phyloP scores from a whole-genome alignment of 2,113 vertebrate genomes.

The Pyxicephalus adspersus region DNA sequence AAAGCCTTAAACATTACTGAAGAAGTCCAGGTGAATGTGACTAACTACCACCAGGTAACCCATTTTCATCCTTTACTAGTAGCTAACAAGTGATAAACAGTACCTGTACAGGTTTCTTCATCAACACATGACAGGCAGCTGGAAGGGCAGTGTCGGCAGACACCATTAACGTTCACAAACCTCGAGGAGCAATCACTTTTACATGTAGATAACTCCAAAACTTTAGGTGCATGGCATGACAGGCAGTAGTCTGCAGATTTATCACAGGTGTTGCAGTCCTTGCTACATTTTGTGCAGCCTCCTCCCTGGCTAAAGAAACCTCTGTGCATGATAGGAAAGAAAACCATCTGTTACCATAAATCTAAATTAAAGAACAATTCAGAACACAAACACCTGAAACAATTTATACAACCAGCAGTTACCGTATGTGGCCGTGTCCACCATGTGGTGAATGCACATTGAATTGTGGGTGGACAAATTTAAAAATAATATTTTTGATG shows the following conservation, averaged over 20 bases:
- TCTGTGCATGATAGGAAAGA: slow-evolving; percentile 63
- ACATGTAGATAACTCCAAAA: slow-evolving; percentile 75
- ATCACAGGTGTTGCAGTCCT: slow-evolving; percentile 76
- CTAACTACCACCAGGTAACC: too few relatives aligned
- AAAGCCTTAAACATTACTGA: too few relatives aligned
- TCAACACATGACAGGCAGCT: slow-evolving; percentile 80
- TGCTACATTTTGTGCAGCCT: slow-evolving; percentile 71
- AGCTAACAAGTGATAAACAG: neutral
- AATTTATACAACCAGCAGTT: neutral
- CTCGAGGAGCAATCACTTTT: slow-evolving; percentile 71
- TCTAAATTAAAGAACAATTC: neutral
- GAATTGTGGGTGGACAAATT: too few relatives aligned
- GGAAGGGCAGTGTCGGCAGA: slow-evolving; percentile 78
- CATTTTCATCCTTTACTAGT: too few relatives aligned
- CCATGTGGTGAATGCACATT: too few relatives aligned
- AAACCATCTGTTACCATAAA: neutral
- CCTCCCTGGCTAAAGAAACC: slow-evolving; percentile 73
- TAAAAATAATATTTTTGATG: too few relatives aligned
- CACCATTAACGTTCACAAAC: slow-evolving; percentile 70
- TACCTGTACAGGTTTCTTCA: slow-evolving; percentile 81
- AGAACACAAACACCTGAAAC: neutral
- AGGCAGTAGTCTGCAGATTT: slow-evolving; percentile 74
- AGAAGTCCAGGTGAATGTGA: too few relatives aligned
- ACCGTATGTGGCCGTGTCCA: too few relatives aligned
- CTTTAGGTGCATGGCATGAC: slow-evolving; percentile 72